A percentile compares a stretch with the other conserved stretches of the same genome.
Evolutionary conservation across 2,797 vertebrate genomes (phyloP).

Genomic region (Taeniopygia guttata): DNA sequence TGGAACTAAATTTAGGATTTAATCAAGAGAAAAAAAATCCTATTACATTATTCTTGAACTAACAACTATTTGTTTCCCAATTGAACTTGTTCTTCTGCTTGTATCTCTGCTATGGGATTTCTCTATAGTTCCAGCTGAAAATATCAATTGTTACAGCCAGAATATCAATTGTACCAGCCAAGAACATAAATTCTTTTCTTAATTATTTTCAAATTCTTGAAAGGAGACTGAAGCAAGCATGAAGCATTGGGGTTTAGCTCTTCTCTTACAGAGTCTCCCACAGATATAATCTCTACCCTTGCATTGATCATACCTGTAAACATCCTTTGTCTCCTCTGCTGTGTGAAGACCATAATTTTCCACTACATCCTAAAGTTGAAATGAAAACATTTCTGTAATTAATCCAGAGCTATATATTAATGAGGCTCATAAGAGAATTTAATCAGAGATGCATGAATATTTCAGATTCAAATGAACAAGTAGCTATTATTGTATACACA

Average conservation of each 20-base stretch:
- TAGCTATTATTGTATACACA: neutral
- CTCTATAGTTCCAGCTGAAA: neutral
- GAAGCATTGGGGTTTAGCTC: neutral
- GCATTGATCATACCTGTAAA: neutral
- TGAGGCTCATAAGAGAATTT: neutral
- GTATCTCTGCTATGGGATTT: neutral
- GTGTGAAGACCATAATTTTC: neutral
- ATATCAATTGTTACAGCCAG: neutral
- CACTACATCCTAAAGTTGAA: neutral
- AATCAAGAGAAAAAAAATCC: neutral
- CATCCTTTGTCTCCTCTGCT: neutral
- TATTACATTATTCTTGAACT: neutral
- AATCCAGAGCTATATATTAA: conserved; percentile 9
- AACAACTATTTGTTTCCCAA: neutral
- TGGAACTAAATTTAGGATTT: neutral
- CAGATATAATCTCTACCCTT: neutral
- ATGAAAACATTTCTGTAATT: conserved; percentile 14
- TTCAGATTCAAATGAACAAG: neutral
- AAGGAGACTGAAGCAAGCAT: neutral
- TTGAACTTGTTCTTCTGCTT: neutral
- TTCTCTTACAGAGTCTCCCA: neutral
- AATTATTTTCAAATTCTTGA: neutral
- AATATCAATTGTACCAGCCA: neutral
- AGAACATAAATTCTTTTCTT: neutral
- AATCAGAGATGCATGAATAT: neutral